A percentile compares a stretch with the other conserved stretches of the same genome.
phyloP scores from a whole-genome alignment of 2,797 vertebrate species.

The Brachyalestes nurse region DNA sequence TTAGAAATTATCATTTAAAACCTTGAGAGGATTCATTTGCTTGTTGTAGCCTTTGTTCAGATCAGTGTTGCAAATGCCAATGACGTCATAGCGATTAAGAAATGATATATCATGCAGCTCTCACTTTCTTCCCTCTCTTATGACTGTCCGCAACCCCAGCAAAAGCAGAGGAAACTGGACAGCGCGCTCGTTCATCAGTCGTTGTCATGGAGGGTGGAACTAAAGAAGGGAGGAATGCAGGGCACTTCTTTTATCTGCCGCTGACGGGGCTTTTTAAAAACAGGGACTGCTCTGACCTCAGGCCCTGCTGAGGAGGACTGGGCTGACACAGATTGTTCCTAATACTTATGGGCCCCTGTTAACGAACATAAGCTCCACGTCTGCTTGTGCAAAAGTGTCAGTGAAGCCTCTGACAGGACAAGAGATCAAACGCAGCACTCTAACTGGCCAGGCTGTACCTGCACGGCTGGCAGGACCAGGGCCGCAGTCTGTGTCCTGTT shows the following conservation, averaged over 20 bases:
- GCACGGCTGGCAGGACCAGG: constrained; percentile 22
- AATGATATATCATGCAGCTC: neutral
- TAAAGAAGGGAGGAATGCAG: constrained; percentile 68
- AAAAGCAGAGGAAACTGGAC: constrained; percentile 48
- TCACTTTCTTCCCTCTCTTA: neutral
- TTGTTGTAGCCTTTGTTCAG: neutral
- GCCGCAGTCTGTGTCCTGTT: constrained; percentile 17
- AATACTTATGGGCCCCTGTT: constrained; percentile 63
- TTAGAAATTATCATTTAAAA: no score
- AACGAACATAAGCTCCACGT: constrained; percentile 59
- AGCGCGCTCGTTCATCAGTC: constrained; percentile 62
- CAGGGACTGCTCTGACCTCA: constrained; percentile 62
- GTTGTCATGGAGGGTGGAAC: constrained; percentile 68
- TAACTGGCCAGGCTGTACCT: neutral
- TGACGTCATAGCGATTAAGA: neutral
- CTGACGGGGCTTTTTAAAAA: constrained; percentile 56
- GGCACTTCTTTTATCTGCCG: constrained; percentile 34
- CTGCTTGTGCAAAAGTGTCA: constrained; percentile 28
- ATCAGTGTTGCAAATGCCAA: neutral
- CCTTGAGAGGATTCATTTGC: no score
- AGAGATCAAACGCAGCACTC: constrained; percentile 31
- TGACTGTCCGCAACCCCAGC: constrained; percentile 17
- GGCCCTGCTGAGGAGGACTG: constrained; percentile 43
- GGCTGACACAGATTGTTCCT: constrained; percentile 64
- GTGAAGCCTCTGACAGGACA: constrained; percentile 9